Conservation (phyloP, 2,113 vertebrate species). For the Benitochromis conjunctus region DNA sequence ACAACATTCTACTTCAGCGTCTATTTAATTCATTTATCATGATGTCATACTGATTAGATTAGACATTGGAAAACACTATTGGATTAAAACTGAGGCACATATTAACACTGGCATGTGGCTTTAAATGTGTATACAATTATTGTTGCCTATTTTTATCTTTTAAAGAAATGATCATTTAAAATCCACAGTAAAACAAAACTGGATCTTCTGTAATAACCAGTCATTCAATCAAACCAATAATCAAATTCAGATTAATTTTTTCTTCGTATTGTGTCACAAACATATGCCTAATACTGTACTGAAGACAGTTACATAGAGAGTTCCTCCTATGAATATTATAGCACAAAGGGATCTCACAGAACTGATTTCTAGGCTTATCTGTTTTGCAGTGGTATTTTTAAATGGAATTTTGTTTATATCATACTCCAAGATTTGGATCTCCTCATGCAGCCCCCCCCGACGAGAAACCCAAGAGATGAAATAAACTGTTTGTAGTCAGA, state of each 20-base stretch:
- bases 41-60: constrained; percentile 61
- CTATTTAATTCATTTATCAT: constrained; percentile 39
- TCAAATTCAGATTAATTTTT: not conserved
- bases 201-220: not conserved
- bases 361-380: not conserved
- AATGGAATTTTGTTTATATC: not conserved
- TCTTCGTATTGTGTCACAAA: not conserved
- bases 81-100: constrained; percentile 21
- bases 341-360: not conserved
- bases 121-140: constrained; percentile 11
- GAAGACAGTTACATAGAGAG: not conserved
- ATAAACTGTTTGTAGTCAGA: not conserved
- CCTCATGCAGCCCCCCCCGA: not conserved
- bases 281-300: not conserved
- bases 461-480: not conserved
- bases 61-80: constrained; percentile 31
- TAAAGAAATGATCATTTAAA: not conserved
- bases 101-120: constrained; percentile 15
- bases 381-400: not conserved
- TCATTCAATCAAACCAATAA: not conserved
- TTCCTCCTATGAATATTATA: not conserved
- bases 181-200: not conserved
- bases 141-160: not conserved
- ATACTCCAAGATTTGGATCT: not conserved
- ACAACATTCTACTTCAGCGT: constrained; percentile 11